A percentile compares a stretch with the other conserved stretches of the same genome.
Evolutionary conservation across 2,888 invertebrate species (phyloP).

Genomic region (Sarcophaga subvicina): DNA sequence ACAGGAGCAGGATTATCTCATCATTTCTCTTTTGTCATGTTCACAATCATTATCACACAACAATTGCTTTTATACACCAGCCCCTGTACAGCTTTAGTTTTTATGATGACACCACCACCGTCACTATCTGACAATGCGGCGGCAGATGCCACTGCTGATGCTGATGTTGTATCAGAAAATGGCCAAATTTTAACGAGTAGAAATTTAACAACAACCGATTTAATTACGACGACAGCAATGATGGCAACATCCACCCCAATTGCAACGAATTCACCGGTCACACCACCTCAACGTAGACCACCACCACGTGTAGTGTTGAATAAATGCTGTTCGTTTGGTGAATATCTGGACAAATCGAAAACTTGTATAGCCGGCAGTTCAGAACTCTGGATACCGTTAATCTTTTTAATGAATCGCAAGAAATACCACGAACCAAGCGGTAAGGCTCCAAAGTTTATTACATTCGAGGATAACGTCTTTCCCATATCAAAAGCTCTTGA

Average conservation of each 20-base stretch:
- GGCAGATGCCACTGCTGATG: slow-evolving; percentile 31
- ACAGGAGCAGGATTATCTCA: slow-evolving; percentile 59
- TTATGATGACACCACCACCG: slow-evolving; percentile 60
- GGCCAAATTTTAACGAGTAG: slow-evolving; percentile 25
- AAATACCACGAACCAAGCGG: slow-evolving; percentile 80
- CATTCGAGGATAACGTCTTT: slow-evolving; percentile 79
- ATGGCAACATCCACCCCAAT: slow-evolving; percentile 50
- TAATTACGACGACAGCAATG: slow-evolving; percentile 26
- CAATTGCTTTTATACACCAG: slow-evolving; percentile 28
- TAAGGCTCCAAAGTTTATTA: slow-evolving; percentile 81
- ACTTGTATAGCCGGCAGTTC: slow-evolving; percentile 79
- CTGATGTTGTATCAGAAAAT: slow-evolving; percentile 49
- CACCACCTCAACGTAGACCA: slow-evolving; percentile 70
- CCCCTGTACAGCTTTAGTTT: slow-evolving; percentile 56
- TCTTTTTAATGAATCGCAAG: slow-evolving; percentile 83
- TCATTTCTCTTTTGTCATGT: slow-evolving; percentile 57
- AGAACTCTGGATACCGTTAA: slow-evolving; percentile 83
- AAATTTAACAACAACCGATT: slow-evolving; percentile 34
- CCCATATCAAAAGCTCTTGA: slow-evolving; percentile 79
- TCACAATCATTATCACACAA: slow-evolving; percentile 44
- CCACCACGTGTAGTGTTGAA: slow-evolving; percentile 81
- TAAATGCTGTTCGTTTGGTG: slow-evolving; percentile 84
- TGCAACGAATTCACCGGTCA: slow-evolving; percentile 43
- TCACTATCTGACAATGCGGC: slow-evolving; percentile 40
- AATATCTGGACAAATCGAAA: slow-evolving; percentile 81